Evolutionary conservation across 2,797 vertebrate species (phyloP).

Genomic region (Oreonectes daqikongensis): DNA sequence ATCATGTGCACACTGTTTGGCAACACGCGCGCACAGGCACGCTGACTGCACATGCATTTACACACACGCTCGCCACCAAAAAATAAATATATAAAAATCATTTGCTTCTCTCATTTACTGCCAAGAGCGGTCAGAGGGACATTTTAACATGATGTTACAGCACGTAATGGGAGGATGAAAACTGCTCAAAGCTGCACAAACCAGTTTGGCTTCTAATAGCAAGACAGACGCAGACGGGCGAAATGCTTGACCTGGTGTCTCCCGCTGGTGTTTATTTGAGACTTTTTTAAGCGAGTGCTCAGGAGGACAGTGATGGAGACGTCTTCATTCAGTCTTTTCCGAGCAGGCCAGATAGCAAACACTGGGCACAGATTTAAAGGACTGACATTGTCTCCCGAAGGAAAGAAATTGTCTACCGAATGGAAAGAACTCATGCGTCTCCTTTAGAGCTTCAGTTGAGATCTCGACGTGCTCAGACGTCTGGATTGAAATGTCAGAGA

Average conservation of each 20-base stretch:
- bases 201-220: slow-evolving; percentile 64
- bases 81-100: slow-evolving; percentile 78
- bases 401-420: neutral
- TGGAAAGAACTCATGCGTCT: neutral
- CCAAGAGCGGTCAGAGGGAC: slow-evolving; percentile 75
- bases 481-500: too few species aligned
- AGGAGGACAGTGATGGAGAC: neutral
- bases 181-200: slow-evolving; percentile 71
- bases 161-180: slow-evolving; percentile 70
- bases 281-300: slow-evolving; percentile 15
- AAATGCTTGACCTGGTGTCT: slow-evolving; percentile 42
- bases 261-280: slow-evolving; percentile 55
- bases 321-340: slow-evolving; percentile 21
- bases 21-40: slow-evolving; percentile 58
- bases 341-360: neutral
- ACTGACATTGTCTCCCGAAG: neutral
- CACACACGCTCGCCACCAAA: slow-evolving; percentile 62
- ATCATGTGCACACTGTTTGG: slow-evolving; percentile 49
- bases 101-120: slow-evolving; percentile 73
- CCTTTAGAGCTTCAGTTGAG: neutral
- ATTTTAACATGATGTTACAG: slow-evolving; percentile 75
- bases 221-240: slow-evolving; percentile 51
- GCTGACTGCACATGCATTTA: slow-evolving; percentile 55
- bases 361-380: neutral
- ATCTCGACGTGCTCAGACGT: too few species aligned